Evolutionary conservation across 2,797 vertebrate genomes (phyloP).

Genomic region (Enteromius mattozi): DNA sequence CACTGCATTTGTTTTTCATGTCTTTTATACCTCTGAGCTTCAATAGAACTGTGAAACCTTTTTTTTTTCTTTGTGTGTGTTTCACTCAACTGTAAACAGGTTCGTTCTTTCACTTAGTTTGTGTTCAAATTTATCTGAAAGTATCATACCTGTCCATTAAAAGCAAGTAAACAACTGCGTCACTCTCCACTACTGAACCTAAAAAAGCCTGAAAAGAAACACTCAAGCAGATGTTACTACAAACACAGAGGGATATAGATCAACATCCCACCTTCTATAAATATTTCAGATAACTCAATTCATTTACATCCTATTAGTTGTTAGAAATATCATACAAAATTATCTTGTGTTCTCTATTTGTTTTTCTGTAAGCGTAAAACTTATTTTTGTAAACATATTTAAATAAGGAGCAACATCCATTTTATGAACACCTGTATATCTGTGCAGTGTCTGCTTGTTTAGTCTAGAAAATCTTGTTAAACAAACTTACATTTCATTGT

Average conservation of each 20-base stretch:
- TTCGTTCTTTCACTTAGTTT: neutral
- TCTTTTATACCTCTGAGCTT: neutral
- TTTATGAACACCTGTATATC: neutral
- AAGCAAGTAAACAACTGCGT: conserved; percentile 47
- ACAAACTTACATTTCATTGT: neutral
- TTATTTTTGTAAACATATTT: neutral
- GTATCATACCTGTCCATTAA: conserved; percentile 43
- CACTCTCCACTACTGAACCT: neutral
- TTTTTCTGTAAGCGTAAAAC: neutral
- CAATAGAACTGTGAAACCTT: neutral
- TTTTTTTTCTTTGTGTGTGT: neutral
- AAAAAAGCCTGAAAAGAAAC: conserved; percentile 37
- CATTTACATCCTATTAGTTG: neutral
- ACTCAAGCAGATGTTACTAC: neutral
- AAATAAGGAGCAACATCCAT: neutral
- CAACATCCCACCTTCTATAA: too few relatives aligned
- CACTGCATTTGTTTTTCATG: neutral
- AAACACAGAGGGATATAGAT: too few relatives aligned
- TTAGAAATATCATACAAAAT: neutral
- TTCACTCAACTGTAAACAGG: neutral
- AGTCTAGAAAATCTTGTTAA: neutral
- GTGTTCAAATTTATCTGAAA: conserved; percentile 1
- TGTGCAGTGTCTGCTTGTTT: neutral
- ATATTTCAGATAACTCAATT: neutral
- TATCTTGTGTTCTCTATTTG: neutral